Conservation (phyloP, 2,888 invertebrate genomes). For the Synergus japonicus region DNA sequence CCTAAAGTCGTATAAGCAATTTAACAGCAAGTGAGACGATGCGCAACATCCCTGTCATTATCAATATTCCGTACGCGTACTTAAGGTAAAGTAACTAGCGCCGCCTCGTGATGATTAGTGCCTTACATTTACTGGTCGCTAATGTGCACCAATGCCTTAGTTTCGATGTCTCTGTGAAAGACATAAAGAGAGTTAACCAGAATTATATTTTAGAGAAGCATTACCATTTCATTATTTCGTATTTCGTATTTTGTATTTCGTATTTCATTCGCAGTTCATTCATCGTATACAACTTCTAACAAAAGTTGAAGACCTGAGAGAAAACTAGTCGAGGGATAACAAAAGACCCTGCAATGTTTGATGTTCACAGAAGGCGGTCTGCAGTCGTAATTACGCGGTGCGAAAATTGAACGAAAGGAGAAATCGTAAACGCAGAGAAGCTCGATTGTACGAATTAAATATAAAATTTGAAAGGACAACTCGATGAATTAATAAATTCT, state of each 20-base stretch:
- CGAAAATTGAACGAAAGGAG: background rate
- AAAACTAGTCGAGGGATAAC: conserved; percentile 48
- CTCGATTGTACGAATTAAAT: conserved; percentile 22
- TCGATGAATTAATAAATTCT: background rate
- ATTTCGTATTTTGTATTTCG: background rate
- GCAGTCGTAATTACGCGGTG: conserved; percentile 44
- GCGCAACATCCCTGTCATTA: conserved; percentile 39
- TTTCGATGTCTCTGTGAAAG: conserved; percentile 11
- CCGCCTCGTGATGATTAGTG: conserved; percentile 28
- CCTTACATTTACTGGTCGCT: conserved; percentile 18
- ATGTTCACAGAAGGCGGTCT: conserved; percentile 42
- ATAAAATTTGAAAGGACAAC: no score
- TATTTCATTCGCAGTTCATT: background rate
- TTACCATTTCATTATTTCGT: background rate
- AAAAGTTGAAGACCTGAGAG: conserved; percentile 47
- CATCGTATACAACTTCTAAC: background rate
- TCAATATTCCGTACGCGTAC: conserved; percentile 36
- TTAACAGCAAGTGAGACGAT: conserved; percentile 41
- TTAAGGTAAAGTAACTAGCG: conserved; percentile 32
- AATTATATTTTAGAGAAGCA: background rate
- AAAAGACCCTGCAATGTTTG: conserved; percentile 44
- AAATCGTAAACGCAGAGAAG: conserved; percentile 14
- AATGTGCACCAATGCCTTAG: conserved; percentile 2
- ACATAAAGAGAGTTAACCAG: background rate
- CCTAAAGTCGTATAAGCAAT: conserved; percentile 39